Evolutionary conservation across 1,140 invertebrate species (phyloP), one percentile per base, ranked within the genome.

Genomic region (Belonocnema kinseyi): DNA sequence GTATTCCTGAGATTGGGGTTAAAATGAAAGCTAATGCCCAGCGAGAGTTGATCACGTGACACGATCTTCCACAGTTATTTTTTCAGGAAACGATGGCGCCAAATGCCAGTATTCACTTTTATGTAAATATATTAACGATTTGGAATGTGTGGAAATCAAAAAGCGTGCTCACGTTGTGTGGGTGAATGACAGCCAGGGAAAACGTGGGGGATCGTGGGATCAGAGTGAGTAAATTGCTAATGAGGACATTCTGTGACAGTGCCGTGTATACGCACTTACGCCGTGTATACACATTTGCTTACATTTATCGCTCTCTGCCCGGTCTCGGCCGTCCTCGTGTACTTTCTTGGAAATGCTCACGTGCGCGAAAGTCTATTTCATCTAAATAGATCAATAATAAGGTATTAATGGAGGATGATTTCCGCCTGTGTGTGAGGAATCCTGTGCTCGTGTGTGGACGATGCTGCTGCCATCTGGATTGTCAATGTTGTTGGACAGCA

Each of bases 401-500:
- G 87, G 86, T 88, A 90, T 91, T 91, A 81, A 85, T 80, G 81
- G 40, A 53, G 77, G 75, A 75, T 79, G 71, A 78, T 78, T 58
- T 84, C 82, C 75, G 82, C 61, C 82, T 76, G 82, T 75, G 75
- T 81, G 74, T 84, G 75, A 80, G 82, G 80, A 83, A 71, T 58
- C 72, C 75, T 74, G 71, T 70, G 74, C 75, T 76, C 76, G 75
- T 54, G 26, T 80, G 52, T 81, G 78, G 79, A 58, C 73, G 58
- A 82, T 75, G 75, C 89, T 92, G 91, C 88, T 91, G 93, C 93
- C 93, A 93, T 92, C 94, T 94, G 91, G 92, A 93, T 93, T 94
- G 93, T 94, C 93, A 94, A 94, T 94, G 93, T 94, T 94, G 93
- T 93, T 93, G 90, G 90, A 88, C 89, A 89, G 89, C 85, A 87